phyloP scores from a whole-genome alignment of 2,113 vertebrate species.

The Odocoileus hemionus region DNA sequence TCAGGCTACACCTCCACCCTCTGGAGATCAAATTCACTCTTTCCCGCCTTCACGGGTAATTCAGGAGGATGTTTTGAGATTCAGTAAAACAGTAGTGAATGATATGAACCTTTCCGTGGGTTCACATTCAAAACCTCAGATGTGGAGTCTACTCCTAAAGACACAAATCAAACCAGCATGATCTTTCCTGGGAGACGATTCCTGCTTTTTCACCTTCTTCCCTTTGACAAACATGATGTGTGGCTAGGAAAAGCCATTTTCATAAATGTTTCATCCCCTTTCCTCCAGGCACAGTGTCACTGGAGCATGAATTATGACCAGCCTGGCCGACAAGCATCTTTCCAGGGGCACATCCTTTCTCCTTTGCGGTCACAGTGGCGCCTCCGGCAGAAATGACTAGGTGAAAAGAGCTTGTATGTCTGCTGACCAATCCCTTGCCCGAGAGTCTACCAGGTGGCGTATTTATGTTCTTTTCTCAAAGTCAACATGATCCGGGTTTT shows the following conservation, averaged over 20 bases:
- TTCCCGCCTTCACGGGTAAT: not conserved
- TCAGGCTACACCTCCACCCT: not conserved
- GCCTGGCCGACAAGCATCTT: not conserved
- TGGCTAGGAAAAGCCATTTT: constrained; percentile 22
- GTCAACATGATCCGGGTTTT: not conserved
- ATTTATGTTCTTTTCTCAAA: not conserved
- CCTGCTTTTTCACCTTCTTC: not conserved
- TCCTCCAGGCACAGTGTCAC: constrained; percentile 1
- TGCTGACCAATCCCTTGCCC: not conserved
- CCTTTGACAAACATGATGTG: constrained; percentile 25
- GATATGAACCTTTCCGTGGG: not conserved
- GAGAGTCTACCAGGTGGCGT: not conserved
- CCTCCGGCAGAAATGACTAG: not conserved
- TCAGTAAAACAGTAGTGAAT: not conserved
- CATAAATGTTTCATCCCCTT: constrained; percentile 61
- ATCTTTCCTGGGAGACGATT: not conserved
- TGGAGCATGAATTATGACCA: not conserved
- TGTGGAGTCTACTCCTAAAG: not conserved
- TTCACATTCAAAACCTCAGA: not conserved
- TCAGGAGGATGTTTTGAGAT: not conserved
- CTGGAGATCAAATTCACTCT: not conserved
- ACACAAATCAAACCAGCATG: not conserved
- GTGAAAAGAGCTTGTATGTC: not conserved
- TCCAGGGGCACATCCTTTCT: not conserved
- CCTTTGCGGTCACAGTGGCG: not conserved